These are phyloP conservation scores for Rhynchonema sp. DNA, from an alignment of 2,888 invertebrate genomes.

Conservation along the genomic window DNA sequence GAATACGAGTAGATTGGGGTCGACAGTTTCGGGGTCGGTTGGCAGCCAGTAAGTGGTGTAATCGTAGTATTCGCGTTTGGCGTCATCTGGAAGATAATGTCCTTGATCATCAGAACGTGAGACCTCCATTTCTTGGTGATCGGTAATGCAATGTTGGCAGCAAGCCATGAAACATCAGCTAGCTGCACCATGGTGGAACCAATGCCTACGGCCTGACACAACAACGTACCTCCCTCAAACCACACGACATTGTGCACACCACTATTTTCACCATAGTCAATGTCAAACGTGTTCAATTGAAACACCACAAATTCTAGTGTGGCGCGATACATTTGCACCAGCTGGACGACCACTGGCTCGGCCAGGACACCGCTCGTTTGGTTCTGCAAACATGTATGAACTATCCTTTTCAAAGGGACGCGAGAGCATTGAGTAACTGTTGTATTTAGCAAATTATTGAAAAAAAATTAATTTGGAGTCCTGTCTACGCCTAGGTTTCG, in stretches of 20 bases:
- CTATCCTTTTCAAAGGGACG: too few relatives aligned
- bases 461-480: too few relatives aligned
- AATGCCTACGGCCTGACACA: background rate
- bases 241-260: background rate
- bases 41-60: background rate
- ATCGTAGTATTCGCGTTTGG: background rate
- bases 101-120: too few relatives aligned
- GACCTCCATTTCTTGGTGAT: too few relatives aligned
- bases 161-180: too few relatives aligned
- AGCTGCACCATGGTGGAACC: background rate
- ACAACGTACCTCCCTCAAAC: background rate
- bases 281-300: conserved; percentile 32
- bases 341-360: conserved; percentile 12
- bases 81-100: too few relatives aligned
- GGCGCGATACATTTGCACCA: conserved; percentile 21
- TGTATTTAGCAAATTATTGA: too few relatives aligned
- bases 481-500: too few relatives aligned
- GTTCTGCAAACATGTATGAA: too few relatives aligned
- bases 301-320: conserved; percentile 20
- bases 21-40: background rate
- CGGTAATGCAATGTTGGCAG: too few relatives aligned
- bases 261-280: background rate
- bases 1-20: background rate
- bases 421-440: too few relatives aligned
- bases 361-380: background rate